A percentile compares a stretch with the other conserved stretches of the same genome.
phyloP scores from a whole-genome alignment of 1,140 invertebrate genomes.

The Chymomyza costata region DNA sequence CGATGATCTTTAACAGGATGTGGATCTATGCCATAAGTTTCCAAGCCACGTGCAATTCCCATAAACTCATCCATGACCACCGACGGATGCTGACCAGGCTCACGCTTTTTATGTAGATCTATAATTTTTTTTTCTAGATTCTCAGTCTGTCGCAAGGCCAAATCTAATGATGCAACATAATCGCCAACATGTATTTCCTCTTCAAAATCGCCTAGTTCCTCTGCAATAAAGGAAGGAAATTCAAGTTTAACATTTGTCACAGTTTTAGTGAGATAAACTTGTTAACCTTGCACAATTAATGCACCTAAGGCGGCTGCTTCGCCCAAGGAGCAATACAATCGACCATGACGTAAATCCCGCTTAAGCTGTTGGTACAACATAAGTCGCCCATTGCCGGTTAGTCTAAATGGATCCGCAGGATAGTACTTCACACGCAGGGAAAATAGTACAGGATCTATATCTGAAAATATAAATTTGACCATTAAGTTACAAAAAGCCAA shows the following conservation, averaged over 20 bases:
- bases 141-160: conserved; percentile 93
- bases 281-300: conserved; percentile 92
- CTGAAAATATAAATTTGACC: conserved; percentile 75
- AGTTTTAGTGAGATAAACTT: conserved; percentile 2
- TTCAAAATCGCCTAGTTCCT: conserved; percentile 96
- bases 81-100: conserved; percentile 54
- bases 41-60: conserved; percentile 85
- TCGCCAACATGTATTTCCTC: conserved; percentile 90
- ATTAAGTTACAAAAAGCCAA: not conserved
- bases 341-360: conserved; percentile 94
- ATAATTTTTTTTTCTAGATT: conserved; percentile 92
- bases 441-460: conserved; percentile 90
- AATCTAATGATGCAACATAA: conserved; percentile 93
- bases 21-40: conserved; percentile 98
- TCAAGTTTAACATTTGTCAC: not conserved
- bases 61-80: conserved; percentile 69
- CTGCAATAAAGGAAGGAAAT: conserved; percentile 77
- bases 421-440: conserved; percentile 97
- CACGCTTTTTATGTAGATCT: conserved; percentile 88
- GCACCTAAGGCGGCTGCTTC: conserved; percentile 94
- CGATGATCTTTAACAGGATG: conserved; percentile 93
- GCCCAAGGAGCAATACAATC: conserved; percentile 91
- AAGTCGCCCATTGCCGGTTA: conserved; percentile 64
- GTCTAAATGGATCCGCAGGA: conserved; percentile 88
- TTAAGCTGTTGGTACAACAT: conserved; percentile 91